A percentile compares a stretch with the other conserved stretches of the same genome.
These are phyloP conservation scores for Vidua chalybeata DNA, from an alignment of 2,113 vertebrate genomes.

Conservation along the genomic window DNA sequence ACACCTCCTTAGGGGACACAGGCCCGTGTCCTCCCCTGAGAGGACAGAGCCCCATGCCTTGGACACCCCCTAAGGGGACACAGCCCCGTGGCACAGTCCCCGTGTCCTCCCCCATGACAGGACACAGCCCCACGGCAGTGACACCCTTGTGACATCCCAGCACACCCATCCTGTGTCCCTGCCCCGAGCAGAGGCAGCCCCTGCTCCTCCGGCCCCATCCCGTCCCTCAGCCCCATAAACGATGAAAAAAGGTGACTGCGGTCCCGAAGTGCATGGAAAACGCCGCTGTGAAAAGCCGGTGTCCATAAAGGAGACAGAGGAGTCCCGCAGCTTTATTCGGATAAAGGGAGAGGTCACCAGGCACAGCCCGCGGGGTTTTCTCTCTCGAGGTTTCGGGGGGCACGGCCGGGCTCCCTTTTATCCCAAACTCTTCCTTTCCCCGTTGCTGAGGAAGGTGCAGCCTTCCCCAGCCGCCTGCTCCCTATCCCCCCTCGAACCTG, in stretches of 20 bases:
- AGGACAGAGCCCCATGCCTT: not conserved
- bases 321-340: not conserved
- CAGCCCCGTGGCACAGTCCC: not conserved
- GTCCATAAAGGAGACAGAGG: not conserved
- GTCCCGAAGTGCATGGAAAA: not conserved
- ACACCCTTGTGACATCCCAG: not conserved
- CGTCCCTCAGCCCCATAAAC: not conserved
- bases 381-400: fast-evolving
- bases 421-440: not conserved
- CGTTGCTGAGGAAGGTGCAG: not conserved
- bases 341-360: not conserved
- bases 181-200: not conserved
- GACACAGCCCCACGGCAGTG: not conserved
- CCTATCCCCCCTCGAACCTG: fast-evolving
- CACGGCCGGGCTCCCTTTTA: not conserved
- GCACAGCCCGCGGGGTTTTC: not conserved
- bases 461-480: not conserved
- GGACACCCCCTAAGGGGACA: not conserved
- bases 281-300: fast-evolving
- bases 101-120: too few species aligned
- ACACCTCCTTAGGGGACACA: too few species aligned
- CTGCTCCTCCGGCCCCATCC: not conserved
- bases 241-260: not conserved
- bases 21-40: not conserved
- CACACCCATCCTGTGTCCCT: not conserved